Conservation (phyloP, 2,113 vertebrate species). For the Pachycephala philippinensis region DNA sequence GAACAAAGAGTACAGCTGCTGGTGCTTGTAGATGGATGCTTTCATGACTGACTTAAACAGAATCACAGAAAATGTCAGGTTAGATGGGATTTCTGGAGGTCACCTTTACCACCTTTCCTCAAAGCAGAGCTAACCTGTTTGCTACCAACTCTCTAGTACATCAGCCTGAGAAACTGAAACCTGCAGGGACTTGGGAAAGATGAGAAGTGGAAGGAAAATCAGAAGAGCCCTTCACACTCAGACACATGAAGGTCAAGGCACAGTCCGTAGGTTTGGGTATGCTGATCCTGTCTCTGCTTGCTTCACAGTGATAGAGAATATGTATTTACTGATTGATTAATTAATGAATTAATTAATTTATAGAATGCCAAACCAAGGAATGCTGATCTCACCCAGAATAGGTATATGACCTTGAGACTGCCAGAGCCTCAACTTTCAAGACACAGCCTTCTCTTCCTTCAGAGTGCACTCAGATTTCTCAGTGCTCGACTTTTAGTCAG, state of each 20-base stretch:
- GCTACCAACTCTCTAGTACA: neutral
- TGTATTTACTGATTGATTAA: neutral
- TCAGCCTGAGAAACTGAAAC: neutral
- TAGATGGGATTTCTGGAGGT: neutral
- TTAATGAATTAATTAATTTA: neutral
- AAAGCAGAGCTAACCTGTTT: neutral
- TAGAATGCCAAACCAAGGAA: neutral
- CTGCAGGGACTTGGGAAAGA: neutral
- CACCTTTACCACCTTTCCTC: neutral
- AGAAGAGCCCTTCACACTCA: neutral
- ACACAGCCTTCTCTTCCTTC: neutral
- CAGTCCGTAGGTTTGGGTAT: neutral
- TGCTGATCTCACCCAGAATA: neutral
- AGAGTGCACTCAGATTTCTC: neutral
- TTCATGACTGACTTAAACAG: neutral
- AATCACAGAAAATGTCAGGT: neutral
- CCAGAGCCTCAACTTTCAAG: neutral
- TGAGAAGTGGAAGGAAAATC: neutral
- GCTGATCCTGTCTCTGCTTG: neutral
- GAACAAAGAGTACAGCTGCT: neutral
- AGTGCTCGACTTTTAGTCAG: neutral
- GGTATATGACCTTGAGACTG: neutral
- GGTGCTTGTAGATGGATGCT: neutral
- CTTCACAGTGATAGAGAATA: neutral
- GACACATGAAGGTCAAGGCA: neutral